A percentile compares a stretch with the other conserved stretches of the same genome.
phyloP scores from a whole-genome alignment of 2,113 vertebrate genomes.

The Notarius lentiginosus region DNA sequence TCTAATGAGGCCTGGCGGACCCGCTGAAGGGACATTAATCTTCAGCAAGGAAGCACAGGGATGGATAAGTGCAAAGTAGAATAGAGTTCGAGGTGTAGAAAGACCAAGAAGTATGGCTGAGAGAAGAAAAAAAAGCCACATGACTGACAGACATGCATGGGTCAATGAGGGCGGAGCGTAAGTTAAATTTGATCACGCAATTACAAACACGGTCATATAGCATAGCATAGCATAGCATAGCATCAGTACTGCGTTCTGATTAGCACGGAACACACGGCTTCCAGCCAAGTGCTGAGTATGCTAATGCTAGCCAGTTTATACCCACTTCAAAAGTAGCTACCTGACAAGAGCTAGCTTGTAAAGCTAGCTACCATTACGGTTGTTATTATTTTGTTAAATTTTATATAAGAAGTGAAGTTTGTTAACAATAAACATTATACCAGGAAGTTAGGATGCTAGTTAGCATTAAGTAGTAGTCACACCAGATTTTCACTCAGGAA shows the following conservation, averaged over 20 bases:
- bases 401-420: neutral
- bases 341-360: neutral
- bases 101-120: neutral
- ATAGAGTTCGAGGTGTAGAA: neutral
- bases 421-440: neutral
- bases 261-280: neutral
- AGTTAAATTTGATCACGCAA: neutral
- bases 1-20: constrained; percentile 9
- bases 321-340: neutral
- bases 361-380: neutral
- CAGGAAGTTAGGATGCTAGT: neutral
- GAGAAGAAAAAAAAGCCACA: neutral
- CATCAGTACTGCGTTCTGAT: neutral
- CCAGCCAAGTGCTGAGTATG: neutral
- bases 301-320: neutral
- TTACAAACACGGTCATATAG: neutral
- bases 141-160: neutral
- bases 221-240: neutral
- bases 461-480: neutral
- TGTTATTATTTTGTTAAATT: neutral
- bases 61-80: neutral
- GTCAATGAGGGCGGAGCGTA: neutral
- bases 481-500: neutral
- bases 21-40: neutral
- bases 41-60: neutral